phyloP scores from a whole-genome alignment of 2,797 vertebrate genomes.

The Linurgus olivaceus region DNA sequence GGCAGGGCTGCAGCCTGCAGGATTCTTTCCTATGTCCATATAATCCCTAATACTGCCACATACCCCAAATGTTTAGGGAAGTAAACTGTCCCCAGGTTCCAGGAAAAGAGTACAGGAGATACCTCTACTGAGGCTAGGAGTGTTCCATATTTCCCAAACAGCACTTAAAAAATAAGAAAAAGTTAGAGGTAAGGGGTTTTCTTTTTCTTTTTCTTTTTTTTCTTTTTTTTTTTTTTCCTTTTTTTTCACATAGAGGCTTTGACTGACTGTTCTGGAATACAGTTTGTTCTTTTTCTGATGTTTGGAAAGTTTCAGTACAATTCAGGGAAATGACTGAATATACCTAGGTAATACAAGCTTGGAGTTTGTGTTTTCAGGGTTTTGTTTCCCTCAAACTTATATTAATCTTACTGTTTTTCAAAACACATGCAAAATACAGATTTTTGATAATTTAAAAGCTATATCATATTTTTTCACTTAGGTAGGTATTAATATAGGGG shows the following conservation, averaged over 20 bases:
- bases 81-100: not conserved
- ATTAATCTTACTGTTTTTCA: not conserved
- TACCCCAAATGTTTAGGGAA: not conserved
- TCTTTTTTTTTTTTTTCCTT: not conserved
- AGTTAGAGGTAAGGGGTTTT: accelerated
- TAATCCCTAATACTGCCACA: not conserved
- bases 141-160: not conserved
- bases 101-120: not conserved
- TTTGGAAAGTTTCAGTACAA: slow-evolving; percentile 23
- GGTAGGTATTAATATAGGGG: not conserved
- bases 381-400: not conserved
- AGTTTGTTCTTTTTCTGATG: not conserved
- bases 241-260: not conserved
- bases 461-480: not conserved
- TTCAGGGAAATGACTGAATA: slow-evolving; percentile 32
- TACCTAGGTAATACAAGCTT: not conserved
- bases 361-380: not conserved
- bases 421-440: not conserved
- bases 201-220: accelerated
- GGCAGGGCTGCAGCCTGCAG: not conserved
- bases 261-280: not conserved
- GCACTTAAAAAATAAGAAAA: not conserved
- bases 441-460: not conserved
- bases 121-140: not conserved
- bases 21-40: not conserved